Evolutionary conservation across 2,113 vertebrate species (phyloP), one percentile per base, ranked within the genome.

Genomic region (Tenrec ecaudatus): DNA sequence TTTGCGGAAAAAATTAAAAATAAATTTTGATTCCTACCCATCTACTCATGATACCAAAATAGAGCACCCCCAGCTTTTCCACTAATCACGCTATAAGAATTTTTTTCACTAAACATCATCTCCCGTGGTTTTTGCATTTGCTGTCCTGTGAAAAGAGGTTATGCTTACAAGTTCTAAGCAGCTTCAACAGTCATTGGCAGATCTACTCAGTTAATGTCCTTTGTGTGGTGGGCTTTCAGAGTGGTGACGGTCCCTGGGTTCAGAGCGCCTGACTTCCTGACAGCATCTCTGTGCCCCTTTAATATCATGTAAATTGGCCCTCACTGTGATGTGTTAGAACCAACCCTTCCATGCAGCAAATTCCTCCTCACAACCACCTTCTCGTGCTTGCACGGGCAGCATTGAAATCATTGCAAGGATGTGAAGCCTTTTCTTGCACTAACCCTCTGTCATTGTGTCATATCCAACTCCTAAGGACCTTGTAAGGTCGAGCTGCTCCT

Each of bases 81-180:
- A 84, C 80, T 92, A 91, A 93, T 94, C 94, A 84, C 84, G 68
- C 79, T 86, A 84, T 96, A 92, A 92, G 93, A 94, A 75, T 78
- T 92, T 64, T 94, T 95, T 92, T 95, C 64, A 64, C 80, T 86
- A 78, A 92, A 80, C 57, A 92, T 86, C 82, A 93, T 97, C 76
- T 85, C 38, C 60, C 38, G 89, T 94, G 91, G 33, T 43, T 95
- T 95, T 94, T 93, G 38, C 33, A 86, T 83, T 96, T 92, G 31
- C 40, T 95, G 3, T 93, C 96, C 80, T 94, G 94, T 81, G 90
- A 76, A 94, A 93, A 85, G 82, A 91, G 76, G 31, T 88, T 95
- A 93, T 91, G 71, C 90, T 95, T 95, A 95, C 96, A 88, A 94
- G 86, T 93, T 92, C 83, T 90, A 69, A 97, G 89, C 16, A 95